Conservation (phyloP, 1,140 invertebrate genomes). For the Batillaria attramentaria region DNA sequence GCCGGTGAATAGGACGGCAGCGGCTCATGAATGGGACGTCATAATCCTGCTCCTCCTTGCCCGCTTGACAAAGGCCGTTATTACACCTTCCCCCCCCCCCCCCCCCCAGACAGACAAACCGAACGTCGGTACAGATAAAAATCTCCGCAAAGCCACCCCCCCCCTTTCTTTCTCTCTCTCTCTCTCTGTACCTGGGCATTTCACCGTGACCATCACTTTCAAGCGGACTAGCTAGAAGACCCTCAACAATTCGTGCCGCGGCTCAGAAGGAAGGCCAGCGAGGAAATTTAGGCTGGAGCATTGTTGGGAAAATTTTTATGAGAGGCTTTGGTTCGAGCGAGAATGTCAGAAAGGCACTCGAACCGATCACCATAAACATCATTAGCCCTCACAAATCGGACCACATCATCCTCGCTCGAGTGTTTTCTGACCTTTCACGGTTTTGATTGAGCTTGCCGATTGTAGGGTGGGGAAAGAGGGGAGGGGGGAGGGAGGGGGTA, state of each 20-base stretch:
- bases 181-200: too few species aligned
- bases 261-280: too few species aligned
- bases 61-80: not conserved
- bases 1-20: too few species aligned
- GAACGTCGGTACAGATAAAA: not conserved
- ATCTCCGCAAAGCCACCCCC: not conserved
- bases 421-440: constrained; percentile 5
- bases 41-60: not conserved
- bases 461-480: too few species aligned
- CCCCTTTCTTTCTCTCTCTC: too few species aligned
- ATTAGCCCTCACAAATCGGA: not conserved
- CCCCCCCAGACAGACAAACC: constrained; percentile 7
- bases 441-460: too few species aligned
- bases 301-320: constrained; percentile 20
- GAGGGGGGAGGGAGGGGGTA: not conserved
- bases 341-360: constrained; percentile 19
- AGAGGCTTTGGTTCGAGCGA: not conserved
- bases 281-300: too few species aligned
- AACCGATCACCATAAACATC: constrained; percentile 26
- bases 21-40: not conserved
- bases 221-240: too few species aligned
- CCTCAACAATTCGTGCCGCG: too few species aligned
- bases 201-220: too few species aligned
- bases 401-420: not conserved
- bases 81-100: constrained; percentile 1